Percentiles rank a stretch among this genome's conserved stretches.
Conservation (phyloP, 1,140 invertebrate species). For the Uloborus diversus region DNA sequence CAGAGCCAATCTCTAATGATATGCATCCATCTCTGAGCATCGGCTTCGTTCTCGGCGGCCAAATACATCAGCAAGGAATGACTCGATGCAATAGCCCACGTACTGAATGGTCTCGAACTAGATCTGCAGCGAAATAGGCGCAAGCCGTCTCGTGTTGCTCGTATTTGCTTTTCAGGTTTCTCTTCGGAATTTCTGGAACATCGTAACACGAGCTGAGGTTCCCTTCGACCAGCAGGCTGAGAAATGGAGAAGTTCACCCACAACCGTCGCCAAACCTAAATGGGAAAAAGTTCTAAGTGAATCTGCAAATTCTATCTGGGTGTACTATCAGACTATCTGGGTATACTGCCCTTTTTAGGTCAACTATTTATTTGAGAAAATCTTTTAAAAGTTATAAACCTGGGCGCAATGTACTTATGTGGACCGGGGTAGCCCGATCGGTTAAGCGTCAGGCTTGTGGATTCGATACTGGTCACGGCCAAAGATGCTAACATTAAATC, state of each 20-base stretch:
- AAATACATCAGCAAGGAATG: slow-evolving; percentile 30
- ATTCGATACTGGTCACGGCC: too few relatives aligned
- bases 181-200: neutral
- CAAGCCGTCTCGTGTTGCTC: neutral
- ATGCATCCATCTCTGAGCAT: slow-evolving; percentile 52
- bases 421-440: too few relatives aligned
- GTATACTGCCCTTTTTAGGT: too few relatives aligned
- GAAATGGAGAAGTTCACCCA: neutral
- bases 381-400: too few relatives aligned
- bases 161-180: neutral
- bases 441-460: too few relatives aligned
- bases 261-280: slow-evolving; percentile 15
- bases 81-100: slow-evolving; percentile 14
- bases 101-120: neutral
- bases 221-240: neutral
- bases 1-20: slow-evolving; percentile 35
- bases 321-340: too few relatives aligned
- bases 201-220: neutral
- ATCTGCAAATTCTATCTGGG: too few relatives aligned
- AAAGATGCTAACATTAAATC: too few relatives aligned
- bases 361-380: too few relatives aligned
- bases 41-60: slow-evolving; percentile 34
- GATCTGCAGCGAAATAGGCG: slow-evolving; percentile 13
- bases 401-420: too few relatives aligned
- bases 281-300: neutral